Evolutionary conservation across 2,888 invertebrate genomes (phyloP).

Genomic region (Nephrocerus scutellatus): DNA sequence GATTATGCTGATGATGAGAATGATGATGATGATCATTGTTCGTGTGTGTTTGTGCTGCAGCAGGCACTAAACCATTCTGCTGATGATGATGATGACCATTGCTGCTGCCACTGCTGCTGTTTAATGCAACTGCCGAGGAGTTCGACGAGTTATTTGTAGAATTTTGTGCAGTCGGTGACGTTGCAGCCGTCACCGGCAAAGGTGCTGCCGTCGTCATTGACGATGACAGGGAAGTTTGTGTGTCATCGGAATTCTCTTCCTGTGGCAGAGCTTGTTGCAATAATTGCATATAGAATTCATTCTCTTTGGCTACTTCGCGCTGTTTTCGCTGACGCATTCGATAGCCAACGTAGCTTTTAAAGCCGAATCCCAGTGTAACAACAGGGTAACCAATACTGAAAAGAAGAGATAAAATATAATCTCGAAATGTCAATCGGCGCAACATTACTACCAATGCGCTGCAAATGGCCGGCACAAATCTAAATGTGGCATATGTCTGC

Average conservation of each 20-base stretch:
- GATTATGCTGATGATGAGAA: slow-evolving; percentile 13
- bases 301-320: slow-evolving; percentile 88
- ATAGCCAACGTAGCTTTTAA: slow-evolving; percentile 87
- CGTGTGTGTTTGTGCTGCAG: slow-evolving; percentile 15
- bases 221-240: not conserved
- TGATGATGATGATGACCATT: slow-evolving; percentile 17
- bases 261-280: slow-evolving; percentile 84
- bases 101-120: slow-evolving; percentile 20
- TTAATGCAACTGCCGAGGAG: slow-evolving; percentile 8
- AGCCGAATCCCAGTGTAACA: slow-evolving; percentile 91
- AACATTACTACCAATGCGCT: slow-evolving; percentile 73
- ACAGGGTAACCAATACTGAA: slow-evolving; percentile 86
- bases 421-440: not conserved
- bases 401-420: slow-evolving; percentile 19
- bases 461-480: slow-evolving; percentile 94
- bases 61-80: too few relatives aligned
- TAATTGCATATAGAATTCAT: slow-evolving; percentile 89
- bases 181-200: slow-evolving; percentile 15
- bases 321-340: slow-evolving; percentile 86
- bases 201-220: slow-evolving; percentile 15
- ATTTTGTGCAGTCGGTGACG: slow-evolving; percentile 22
- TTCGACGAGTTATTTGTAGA: slow-evolving; percentile 9
- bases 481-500: slow-evolving; percentile 76
- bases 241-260: slow-evolving; percentile 38
- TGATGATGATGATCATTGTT: slow-evolving; percentile 22